Conservation (phyloP, 2,797 vertebrate species). For the Pipistrellus kuhlii region DNA sequence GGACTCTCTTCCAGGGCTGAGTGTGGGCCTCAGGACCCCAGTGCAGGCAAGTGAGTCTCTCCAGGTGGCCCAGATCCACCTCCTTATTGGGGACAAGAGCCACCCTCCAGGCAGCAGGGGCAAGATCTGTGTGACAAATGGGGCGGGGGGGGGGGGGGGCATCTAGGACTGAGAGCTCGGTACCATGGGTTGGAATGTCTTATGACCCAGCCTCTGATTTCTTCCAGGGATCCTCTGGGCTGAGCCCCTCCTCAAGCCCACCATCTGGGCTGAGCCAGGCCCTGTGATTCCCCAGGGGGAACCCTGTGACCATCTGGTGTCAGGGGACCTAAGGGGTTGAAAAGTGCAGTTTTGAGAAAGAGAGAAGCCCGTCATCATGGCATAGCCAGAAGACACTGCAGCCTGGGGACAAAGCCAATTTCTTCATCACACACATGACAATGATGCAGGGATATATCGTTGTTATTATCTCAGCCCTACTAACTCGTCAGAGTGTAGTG, state of each 20-base stretch:
- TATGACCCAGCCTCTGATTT: too few species aligned
- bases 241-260: too few species aligned
- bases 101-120: not conserved
- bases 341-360: too few species aligned
- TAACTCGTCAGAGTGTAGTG: accelerated
- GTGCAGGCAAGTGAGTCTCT: not conserved
- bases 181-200: too few species aligned
- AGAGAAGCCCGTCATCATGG: accelerated
- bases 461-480: not conserved
- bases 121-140: not conserved
- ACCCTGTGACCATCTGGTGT: too few species aligned
- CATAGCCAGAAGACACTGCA: accelerated
- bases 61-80: accelerated
- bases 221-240: too few species aligned
- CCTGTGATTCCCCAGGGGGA: too few species aligned
- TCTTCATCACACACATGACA: accelerated
- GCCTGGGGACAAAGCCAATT: accelerated
- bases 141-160: too few species aligned
- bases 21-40: not conserved
- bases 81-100: not conserved
- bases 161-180: accelerated
- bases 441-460: not conserved
- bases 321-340: too few species aligned
- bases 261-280: too few species aligned
- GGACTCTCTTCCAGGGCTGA: not conserved